Conservation (phyloP, 2,113 vertebrate genomes). For the Sorex araneus region DNA sequence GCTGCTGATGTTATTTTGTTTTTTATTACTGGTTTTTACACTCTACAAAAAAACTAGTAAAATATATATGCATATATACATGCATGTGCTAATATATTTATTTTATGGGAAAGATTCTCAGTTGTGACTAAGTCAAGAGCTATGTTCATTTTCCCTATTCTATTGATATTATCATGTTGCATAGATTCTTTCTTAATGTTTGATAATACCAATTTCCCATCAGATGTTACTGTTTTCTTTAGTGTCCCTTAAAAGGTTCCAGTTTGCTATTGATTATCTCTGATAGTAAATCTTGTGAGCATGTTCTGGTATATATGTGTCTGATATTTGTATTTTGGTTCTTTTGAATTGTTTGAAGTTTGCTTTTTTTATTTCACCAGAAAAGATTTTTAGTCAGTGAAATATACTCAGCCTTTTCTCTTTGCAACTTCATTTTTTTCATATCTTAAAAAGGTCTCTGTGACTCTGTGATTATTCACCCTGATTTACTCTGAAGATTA, state of each 20-base stretch:
- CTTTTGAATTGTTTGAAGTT: not conserved
- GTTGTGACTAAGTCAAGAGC: not conserved
- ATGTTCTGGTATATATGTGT: not conserved
- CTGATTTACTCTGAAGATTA: not conserved
- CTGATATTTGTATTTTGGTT: not conserved
- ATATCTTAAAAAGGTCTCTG: not conserved
- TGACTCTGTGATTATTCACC: not conserved
- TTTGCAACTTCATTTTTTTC: conserved; percentile 14
- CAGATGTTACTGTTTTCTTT: not conserved
- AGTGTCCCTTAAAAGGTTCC: too few relatives aligned
- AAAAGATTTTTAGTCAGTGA: conserved; percentile 9
- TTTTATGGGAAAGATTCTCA: not conserved
- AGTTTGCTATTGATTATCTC: not conserved
- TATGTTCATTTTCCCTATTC: not conserved
- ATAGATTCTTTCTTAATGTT: not conserved
- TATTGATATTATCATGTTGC: not conserved
- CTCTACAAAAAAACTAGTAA: not conserved
- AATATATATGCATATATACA: too few relatives aligned
- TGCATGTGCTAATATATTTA: too few relatives aligned
- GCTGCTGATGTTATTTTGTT: not conserved
- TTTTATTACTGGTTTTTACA: not conserved
- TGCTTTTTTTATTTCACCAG: not conserved
- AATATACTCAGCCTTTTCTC: not conserved
- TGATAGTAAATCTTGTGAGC: not conserved
- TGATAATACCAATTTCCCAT: not conserved